Evolutionary conservation across 2,113 vertebrate species (phyloP).

Genomic region (Aspiorhynchus laticeps): DNA sequence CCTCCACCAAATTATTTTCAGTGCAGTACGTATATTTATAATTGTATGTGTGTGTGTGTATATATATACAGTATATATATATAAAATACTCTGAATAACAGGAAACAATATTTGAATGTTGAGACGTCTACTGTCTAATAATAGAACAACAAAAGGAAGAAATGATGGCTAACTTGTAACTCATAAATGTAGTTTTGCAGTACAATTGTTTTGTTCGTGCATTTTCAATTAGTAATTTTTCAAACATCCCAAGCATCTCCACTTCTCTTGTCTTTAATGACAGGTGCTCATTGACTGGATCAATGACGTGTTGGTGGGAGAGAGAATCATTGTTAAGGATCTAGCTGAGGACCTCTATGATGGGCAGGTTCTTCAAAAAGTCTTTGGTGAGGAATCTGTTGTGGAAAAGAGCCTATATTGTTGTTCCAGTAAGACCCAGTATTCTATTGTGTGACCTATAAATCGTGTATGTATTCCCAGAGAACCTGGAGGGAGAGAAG

Average conservation of each 20-base stretch:
- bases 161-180: neutral
- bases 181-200: neutral
- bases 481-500: slow-evolving; percentile 87
- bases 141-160: neutral
- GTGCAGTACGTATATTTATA: too few species aligned
- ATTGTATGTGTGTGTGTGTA: too few species aligned
- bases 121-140: neutral
- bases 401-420: neutral
- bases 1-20: too few species aligned
- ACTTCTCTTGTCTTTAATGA: neutral
- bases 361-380: slow-evolving; percentile 89
- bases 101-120: neutral
- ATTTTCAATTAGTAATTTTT: neutral
- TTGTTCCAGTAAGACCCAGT: slow-evolving; percentile 10
- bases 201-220: neutral
- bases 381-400: slow-evolving; percentile 80
- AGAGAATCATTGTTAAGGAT: slow-evolving; percentile 91
- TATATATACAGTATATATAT: too few species aligned
- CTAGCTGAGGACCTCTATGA: slow-evolving; percentile 88
- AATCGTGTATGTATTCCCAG: slow-evolving; percentile 55
- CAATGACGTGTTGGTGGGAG: slow-evolving; percentile 88
- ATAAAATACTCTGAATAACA: too few species aligned
- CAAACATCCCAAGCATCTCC: neutral
- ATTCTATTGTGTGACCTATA: neutral
- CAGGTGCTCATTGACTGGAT: slow-evolving; percentile 93